Evolutionary conservation across 2,113 vertebrate species (phyloP).

Genomic region (Gobio gobio): DNA sequence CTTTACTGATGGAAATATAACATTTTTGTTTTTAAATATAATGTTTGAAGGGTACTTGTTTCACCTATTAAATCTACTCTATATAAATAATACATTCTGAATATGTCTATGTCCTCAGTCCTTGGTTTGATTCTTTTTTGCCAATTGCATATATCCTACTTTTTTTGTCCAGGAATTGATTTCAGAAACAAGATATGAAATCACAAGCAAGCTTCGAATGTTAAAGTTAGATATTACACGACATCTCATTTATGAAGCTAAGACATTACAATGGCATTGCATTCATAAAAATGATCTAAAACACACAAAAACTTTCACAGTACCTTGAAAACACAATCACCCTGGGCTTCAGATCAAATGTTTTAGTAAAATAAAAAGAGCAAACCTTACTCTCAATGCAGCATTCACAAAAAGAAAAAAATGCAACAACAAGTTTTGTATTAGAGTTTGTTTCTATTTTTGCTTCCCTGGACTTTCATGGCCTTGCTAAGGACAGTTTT

Average conservation of each 20-base stretch:
- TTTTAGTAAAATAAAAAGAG: too few species aligned
- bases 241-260: background rate
- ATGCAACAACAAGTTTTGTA: background rate
- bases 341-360: background rate
- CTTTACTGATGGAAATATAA: background rate
- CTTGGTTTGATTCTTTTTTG: too few species aligned
- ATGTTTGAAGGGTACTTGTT: background rate
- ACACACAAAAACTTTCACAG: background rate
- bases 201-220: background rate
- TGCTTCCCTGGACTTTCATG: background rate
- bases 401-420: background rate
- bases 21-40: background rate
- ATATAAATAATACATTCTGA: background rate
- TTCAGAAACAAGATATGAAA: background rate
- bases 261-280: background rate
- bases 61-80: background rate
- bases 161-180: background rate
- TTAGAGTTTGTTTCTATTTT: background rate
- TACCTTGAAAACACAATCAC: constrained; percentile 3
- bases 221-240: background rate
- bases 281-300: background rate
- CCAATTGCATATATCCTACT: too few species aligned
- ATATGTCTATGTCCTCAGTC: background rate
- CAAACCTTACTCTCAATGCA: constrained; percentile 1
- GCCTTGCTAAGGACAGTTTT: constrained; percentile 3